Percentiles rank a stretch among this genome's conserved stretches.
Conservation (phyloP, 2,888 invertebrate genomes). For the Noctua comes region DNA sequence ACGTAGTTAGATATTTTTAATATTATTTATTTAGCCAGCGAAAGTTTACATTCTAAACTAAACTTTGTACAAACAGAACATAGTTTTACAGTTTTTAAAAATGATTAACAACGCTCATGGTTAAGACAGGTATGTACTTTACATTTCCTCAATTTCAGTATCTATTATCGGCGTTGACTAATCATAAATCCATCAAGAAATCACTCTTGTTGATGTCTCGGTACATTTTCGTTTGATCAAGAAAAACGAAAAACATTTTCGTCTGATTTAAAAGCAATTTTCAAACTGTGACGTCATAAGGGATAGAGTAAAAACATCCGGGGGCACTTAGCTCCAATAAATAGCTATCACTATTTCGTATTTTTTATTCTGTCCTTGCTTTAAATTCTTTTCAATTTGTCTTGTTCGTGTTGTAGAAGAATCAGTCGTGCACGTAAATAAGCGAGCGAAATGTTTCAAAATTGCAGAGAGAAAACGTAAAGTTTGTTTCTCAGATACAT, state of each 20-base stretch:
- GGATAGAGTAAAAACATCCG: slow-evolving; percentile 43
- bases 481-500: slow-evolving; percentile 20
- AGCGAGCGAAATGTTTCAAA: slow-evolving; percentile 27
- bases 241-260: slow-evolving; percentile 10
- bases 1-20: not conserved
- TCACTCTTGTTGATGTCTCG: slow-evolving; percentile 44
- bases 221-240: slow-evolving; percentile 45
- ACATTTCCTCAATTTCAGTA: slow-evolving; percentile 24
- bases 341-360: slow-evolving; percentile 12
- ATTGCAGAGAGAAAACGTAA: slow-evolving; percentile 3
- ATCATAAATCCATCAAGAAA: slow-evolving; percentile 42
- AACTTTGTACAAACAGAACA: slow-evolving; percentile 7
- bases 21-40: slow-evolving; percentile 11
- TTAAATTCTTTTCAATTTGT: slow-evolving; percentile 36
- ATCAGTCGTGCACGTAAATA: slow-evolving; percentile 44
- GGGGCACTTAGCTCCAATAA: slow-evolving; percentile 17
- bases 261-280: slow-evolving; percentile 40
- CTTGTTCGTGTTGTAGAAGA: slow-evolving; percentile 23
- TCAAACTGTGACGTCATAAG: slow-evolving; percentile 22
- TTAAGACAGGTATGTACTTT: slow-evolving; percentile 27
- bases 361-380: slow-evolving; percentile 13
- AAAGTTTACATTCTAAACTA: slow-evolving; percentile 30
- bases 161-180: slow-evolving; percentile 44
- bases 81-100: slow-evolving; percentile 17
- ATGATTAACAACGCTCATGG: slow-evolving; percentile 24